Evolutionary conservation across 2,888 invertebrate genomes (phyloP).

Genomic region (Phyto melanocephala): DNA sequence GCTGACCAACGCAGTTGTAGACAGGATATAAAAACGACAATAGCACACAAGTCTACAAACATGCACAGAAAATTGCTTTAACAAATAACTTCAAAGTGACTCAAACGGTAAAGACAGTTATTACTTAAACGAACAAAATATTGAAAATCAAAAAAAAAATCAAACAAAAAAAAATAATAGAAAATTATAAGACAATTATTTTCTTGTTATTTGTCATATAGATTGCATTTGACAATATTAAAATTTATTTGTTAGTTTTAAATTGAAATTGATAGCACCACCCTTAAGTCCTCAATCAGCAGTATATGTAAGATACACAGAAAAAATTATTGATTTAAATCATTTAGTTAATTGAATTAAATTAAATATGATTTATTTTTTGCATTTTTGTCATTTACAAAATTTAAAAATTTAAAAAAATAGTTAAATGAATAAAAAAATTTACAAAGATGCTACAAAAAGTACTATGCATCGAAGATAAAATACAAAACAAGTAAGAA

Average conservation of each 20-base stretch:
- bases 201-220: not conserved
- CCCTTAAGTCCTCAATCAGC: too few species aligned
- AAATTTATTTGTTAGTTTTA: slow-evolving; percentile 25
- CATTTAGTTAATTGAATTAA: too few species aligned
- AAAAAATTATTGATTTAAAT: too few species aligned
- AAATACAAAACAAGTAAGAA: too few species aligned
- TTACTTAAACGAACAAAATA: not conserved
- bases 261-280: not conserved
- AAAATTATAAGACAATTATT: slow-evolving; percentile 51
- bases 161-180: slow-evolving; percentile 3
- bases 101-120: slow-evolving; percentile 25
- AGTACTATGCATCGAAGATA: too few species aligned
- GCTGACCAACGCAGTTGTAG: not conserved
- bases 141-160: not conserved
- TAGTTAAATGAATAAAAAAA: too few species aligned
- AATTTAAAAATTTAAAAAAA: too few species aligned
- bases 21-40: not conserved
- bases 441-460: too few species aligned
- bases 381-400: too few species aligned
- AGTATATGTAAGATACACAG: too few species aligned
- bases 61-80: not conserved
- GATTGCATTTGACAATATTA: slow-evolving; percentile 49
- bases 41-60: not conserved
- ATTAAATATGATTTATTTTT: too few species aligned
- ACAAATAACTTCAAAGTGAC: slow-evolving; percentile 51